Conservation (phyloP, 2,888 invertebrate species). For the Lissonota sp. region DNA sequence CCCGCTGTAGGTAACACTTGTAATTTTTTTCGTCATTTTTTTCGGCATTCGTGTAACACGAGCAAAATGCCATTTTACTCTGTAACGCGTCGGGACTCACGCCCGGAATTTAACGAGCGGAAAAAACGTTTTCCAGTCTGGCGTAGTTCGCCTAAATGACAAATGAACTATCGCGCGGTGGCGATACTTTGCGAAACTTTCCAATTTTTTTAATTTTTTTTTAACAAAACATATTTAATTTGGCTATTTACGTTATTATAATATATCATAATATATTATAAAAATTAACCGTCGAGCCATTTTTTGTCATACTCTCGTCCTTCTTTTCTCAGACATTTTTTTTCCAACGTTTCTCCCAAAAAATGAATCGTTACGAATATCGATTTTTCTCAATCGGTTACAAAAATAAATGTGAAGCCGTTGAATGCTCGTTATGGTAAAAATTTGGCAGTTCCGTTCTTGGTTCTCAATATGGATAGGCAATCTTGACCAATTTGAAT, state of each 20-base stretch:
- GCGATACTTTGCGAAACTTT: constrained; percentile 26
- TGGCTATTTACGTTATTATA: no score
- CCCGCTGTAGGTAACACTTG: constrained; percentile 24
- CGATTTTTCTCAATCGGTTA: no score
- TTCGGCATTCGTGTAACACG: background rate
- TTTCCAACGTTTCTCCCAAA: no score
- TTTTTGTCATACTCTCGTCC: no score
- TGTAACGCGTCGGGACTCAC: background rate
- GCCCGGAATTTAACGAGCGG: background rate
- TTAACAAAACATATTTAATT: background rate
- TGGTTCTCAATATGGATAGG: background rate
- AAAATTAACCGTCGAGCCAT: no score
- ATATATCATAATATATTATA: no score
- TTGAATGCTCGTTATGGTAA: background rate
- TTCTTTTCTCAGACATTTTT: no score
- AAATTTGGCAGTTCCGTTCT: background rate
- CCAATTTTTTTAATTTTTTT: constrained; percentile 27
- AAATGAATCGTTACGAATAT: no score
- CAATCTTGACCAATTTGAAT: constrained; percentile 3
- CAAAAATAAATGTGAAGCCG: no score
- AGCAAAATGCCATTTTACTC: no score
- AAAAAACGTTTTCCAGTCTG: constrained; percentile 16
- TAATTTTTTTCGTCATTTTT: background rate
- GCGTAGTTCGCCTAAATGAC: constrained; percentile 19
- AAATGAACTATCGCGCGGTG: constrained; percentile 23